Base-by-base conservation (phyloP, 2,888 invertebrate genomes). In the Tridacna gigas region DNA sequence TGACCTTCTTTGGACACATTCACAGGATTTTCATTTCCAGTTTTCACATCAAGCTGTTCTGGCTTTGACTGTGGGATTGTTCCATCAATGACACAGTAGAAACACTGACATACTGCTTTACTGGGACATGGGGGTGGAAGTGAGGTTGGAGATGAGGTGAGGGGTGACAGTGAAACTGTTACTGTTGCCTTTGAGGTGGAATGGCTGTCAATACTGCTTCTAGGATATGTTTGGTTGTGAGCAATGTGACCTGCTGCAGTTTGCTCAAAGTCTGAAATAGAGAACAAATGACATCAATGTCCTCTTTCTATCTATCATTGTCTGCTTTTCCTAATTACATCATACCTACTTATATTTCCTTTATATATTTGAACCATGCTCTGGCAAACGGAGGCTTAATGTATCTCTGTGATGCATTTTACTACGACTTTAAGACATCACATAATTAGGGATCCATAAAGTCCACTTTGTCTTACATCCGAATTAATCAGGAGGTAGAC, bases 201-300 rank as follows among this genome's bases (percentile, higher is more conserved):
- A 9, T 26, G 65, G 26, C 65, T 28, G 56, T n/a, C n/a, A 28
- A 28, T 26, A 15, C 26, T 28, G 11, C 15, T 65, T 25, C 25
- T 28, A 26, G 25, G 15, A 65, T 28, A 65, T 28, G 25, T 25
- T 28, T 26, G 65, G 18, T 45, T 4, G 18, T 15, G 12, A 66
- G 2, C 11, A 45, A n/a, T 37, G 28, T 37, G 13, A n/a, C n/a
- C 4, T 4, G 45, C 45, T 45, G 45, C 45, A n/a, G 37, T 37
- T 20, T 67, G 67, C 11, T 45, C 67, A 45, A 67, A 45, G 12
- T 67, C 67, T 67, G 67, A 28, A 18, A 45, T 45, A 67, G 15
- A 67, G 37, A 45, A 22, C 45, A 67, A 65, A n/a, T 3, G 25
- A 25, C 2, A 56, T 56, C 56, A 7, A 5, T 56, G 56, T 56